These are phyloP conservation scores for Eulithis testata DNA, from an alignment of 2,888 invertebrate species.

Conservation along the genomic window DNA sequence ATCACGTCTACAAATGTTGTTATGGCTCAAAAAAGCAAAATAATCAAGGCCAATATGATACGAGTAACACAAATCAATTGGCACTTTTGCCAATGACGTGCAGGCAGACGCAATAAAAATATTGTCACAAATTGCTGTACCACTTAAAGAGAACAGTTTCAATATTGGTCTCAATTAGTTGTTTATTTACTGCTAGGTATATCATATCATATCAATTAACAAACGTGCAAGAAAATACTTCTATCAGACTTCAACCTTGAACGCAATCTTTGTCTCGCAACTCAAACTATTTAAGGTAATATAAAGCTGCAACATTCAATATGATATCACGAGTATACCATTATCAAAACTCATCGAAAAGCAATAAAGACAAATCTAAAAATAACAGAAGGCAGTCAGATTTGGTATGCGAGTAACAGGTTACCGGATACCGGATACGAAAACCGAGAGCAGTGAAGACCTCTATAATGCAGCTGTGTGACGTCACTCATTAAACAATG, in stretches of 20 bases:
- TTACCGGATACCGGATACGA: constrained; percentile 49
- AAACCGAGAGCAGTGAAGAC: constrained; percentile 50
- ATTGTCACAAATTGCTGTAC: constrained; percentile 55
- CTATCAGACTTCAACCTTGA: constrained; percentile 32
- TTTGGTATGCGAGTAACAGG: constrained; percentile 44
- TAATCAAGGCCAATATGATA: constrained; percentile 31
- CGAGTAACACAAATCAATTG: constrained; percentile 49
- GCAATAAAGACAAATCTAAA: neutral
- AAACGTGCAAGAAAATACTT: constrained; percentile 34
- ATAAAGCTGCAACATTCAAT: constrained; percentile 24
- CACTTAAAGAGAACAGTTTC: constrained; percentile 52
- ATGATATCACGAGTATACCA: constrained; percentile 7
- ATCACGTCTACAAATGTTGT: constrained; percentile 2
- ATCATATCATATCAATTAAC: constrained; percentile 8
- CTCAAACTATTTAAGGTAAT: neutral
- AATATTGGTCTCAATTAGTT: constrained; percentile 62
- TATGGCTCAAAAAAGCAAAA: constrained; percentile 34
- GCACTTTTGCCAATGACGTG: constrained; percentile 33
- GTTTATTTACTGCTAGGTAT: constrained; percentile 40
- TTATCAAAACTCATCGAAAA: neutral
- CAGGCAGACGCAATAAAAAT: constrained; percentile 51
- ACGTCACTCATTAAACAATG: constrained; percentile 69
- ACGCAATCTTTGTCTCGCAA: neutral
- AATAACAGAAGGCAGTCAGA: constrained; percentile 1
- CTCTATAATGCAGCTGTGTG: constrained; percentile 50